Evolutionary conservation across 2,113 vertebrate genomes (phyloP).

Genomic region (Hylia prasina): DNA sequence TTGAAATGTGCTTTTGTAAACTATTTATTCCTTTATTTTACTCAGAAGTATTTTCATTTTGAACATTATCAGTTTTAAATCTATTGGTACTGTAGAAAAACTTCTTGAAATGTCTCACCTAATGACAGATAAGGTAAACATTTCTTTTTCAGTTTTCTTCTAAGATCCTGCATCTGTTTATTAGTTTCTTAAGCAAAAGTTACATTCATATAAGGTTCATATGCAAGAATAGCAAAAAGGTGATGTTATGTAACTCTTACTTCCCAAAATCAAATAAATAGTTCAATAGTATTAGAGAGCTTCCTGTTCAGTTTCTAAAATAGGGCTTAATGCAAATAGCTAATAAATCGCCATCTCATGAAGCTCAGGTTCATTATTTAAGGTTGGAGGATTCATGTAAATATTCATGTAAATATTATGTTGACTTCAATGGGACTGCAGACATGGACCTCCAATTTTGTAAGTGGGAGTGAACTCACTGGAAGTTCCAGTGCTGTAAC

Average conservation of each 20-base stretch:
- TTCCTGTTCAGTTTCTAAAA: background rate
- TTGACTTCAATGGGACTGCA: background rate
- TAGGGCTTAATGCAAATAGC: background rate
- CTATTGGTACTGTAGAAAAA: background rate
- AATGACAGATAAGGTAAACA: background rate
- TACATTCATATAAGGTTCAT: background rate
- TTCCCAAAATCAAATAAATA: background rate
- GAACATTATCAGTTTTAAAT: background rate
- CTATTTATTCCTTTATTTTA: background rate
- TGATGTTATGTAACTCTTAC: background rate
- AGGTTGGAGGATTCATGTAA: background rate
- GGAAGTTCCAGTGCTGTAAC: background rate
- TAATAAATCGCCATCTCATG: background rate
- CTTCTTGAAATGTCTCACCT: background rate
- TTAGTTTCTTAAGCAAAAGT: background rate
- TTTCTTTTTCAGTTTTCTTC: background rate
- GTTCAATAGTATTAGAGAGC: background rate
- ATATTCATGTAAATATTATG: background rate
- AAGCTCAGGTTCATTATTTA: background rate
- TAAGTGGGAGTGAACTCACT: background rate
- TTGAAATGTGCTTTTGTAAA: background rate
- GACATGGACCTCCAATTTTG: background rate
- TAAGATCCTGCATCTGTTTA: background rate
- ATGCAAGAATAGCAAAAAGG: background rate
- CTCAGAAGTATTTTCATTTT: background rate